Percentiles rank a stretch among this genome's conserved stretches.
Conservation (phyloP, 2,113 vertebrate genomes). For the Periophthalmodon schlosseri region DNA sequence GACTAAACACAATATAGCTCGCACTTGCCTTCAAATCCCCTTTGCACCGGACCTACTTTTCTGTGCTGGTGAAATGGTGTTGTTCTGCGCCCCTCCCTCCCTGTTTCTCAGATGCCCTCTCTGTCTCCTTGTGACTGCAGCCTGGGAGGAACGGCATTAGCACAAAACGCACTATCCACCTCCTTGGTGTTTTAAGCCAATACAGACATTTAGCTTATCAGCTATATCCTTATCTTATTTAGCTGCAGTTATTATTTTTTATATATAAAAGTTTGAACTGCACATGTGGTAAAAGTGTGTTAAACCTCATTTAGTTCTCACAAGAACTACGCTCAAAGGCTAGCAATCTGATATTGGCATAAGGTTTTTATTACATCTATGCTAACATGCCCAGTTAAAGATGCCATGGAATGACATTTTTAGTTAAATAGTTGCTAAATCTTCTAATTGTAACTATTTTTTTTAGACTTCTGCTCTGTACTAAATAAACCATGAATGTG, state of each 20-base stretch:
- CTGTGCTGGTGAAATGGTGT: slow-evolving; percentile 58
- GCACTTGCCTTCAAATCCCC: background rate
- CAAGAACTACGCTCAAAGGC: no score
- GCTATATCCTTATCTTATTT: background rate
- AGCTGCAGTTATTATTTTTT: background rate
- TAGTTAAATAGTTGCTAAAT: background rate
- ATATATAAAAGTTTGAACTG: background rate
- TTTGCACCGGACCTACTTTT: slow-evolving; percentile 20
- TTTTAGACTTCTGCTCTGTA: background rate
- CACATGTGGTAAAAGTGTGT: background rate
- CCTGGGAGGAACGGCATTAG: slow-evolving; percentile 58
- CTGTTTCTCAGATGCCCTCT: slow-evolving; percentile 55
- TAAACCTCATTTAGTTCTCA: background rate
- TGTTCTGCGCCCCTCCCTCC: slow-evolving; percentile 21
- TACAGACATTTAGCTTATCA: background rate
- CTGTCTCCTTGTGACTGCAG: slow-evolving; percentile 73
- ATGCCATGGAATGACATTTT: background rate
- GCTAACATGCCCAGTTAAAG: background rate
- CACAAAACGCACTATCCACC: slow-evolving; percentile 45
- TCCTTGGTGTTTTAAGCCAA: background rate
- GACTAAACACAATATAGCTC: slow-evolving; percentile 38
- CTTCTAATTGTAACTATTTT: background rate
- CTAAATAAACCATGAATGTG: slow-evolving; percentile 3
- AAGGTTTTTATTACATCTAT: background rate
- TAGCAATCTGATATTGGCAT: background rate